A percentile compares a stretch with the other conserved stretches of the same genome.
Evolutionary conservation across 2,888 invertebrate genomes (phyloP).

Genomic region (Troides oblongomaculatus): DNA sequence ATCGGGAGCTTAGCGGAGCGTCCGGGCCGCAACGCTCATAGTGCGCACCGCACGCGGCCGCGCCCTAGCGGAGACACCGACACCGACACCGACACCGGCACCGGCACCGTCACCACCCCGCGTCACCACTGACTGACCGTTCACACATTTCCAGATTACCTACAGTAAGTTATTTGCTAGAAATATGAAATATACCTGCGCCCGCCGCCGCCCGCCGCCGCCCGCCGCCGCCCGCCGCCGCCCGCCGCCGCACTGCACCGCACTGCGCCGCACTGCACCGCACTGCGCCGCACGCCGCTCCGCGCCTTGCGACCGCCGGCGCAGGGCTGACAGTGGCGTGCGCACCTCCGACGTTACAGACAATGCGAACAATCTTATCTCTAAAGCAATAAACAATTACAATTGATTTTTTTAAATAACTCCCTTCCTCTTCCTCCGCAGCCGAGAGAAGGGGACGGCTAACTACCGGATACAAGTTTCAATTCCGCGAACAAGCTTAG

Average conservation of each 20-base stretch:
- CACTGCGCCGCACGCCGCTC: not conserved
- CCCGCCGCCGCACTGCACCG: no score
- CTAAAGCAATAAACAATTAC: constrained; percentile 15
- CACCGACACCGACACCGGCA: not conserved
- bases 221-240: no score
- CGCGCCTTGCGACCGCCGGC: not conserved
- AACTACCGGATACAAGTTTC: not conserved
- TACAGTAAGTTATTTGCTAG: constrained; percentile 10
- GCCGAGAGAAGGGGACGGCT: not conserved
- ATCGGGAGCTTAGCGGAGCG: no score
- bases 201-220: no score
- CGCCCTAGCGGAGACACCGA: not conserved
- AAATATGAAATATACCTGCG: constrained; percentile 19
- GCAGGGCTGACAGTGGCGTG: not conserved
- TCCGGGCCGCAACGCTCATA: no score
- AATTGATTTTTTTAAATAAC: constrained; percentile 9
- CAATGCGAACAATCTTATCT: constrained; percentile 10
- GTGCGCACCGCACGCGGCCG: no score
- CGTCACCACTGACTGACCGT: no score
- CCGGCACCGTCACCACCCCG: not conserved
- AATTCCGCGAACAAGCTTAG: constrained; percentile 10
- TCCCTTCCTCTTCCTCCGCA: constrained; percentile 7
- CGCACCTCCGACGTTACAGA: not conserved
- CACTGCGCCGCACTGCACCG: no score
- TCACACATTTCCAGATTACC: constrained; percentile 10